Evolutionary conservation across 2,888 invertebrate genomes (phyloP), one percentile per base, ranked within the genome.

Genomic region (Sipunculus nudus): DNA sequence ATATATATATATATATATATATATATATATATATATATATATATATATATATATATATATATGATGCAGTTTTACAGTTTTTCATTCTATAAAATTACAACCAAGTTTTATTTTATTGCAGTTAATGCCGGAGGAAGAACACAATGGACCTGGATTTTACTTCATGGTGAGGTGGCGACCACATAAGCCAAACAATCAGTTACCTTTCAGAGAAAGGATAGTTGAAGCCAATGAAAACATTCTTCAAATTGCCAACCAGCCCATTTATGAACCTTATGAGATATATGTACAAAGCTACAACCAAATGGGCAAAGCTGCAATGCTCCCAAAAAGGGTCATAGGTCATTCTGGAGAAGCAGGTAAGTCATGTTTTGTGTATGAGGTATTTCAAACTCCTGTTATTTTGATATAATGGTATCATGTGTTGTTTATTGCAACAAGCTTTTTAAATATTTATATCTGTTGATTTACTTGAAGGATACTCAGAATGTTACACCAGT

Each of bases 91-190:
- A n/a, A n/a, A n/a, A n/a, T n/a, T n/a, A n/a, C n/a, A n/a, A n/a
- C n/a, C n/a, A n/a, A n/a, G n/a, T n/a, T n/a, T n/a, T n/a, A n/a
- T n/a, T n/a, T n/a, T n/a, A n/a, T 54, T 38, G 3, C 65, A 70
- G 70, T 46, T 53, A 40, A 56, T 70, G 57, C 59, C 66, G 2
- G 29, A 26, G 19, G 65, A 70, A 38, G 68, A 69, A 43, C 67
- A 70, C 41, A 70, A 70, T 46, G 70, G 65, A 10, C 70, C 68
- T 3, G 68, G 70, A 2, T 70, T 70, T 48, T 50, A 70, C 43
- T 70, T 70, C 60, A 45, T 68, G 41, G 65, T 70, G 32, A 62
- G 59, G 19, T 70, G 70, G 70, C 56, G 65, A n/a, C 40, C 50
- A 16, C 55, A 53, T n/a, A n/a, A n/a, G n/a, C n/a, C n/a, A n/a